Base-by-base conservation (phyloP, 2,113 vertebrate genomes). In the Myxocyprinus asiaticus region DNA sequence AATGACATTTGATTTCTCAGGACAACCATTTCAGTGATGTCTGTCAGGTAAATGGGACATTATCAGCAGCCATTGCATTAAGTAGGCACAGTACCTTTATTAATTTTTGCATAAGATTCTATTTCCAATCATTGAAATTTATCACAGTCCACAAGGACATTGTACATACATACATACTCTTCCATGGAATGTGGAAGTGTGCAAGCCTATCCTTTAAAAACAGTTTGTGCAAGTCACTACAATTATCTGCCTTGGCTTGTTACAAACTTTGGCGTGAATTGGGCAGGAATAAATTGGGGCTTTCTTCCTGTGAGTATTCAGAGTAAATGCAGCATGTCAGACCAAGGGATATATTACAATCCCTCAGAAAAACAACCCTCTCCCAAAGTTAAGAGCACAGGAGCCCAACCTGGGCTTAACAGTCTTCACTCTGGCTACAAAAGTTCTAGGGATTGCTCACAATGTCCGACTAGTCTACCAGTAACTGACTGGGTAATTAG, bases 161-260 rank as follows among this genome's bases (percentile, higher is more conserved):
- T 66, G 77, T 77, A 85, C 89, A 90, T 89, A 83, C 85, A 80
- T 79, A 86, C 86, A 87, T 88, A 84, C 77, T 85, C 69, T 73
- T 48, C 45, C 5, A n/a, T 4, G 80, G 88, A 90, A 92, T 90
- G 87, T 83, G 62, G 78, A 86, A 85, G 83, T 87, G 82, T 87
- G 90, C 79, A 90, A 89, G 85, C 86, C 73, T 74, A 88, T 90
- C 83, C 89, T 86, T 90, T 78, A 85, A 86, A 89, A 81, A 22
- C 87, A 85, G 83, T 76, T 79, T 80, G 81, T 85, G 81, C 45
- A 66, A 88, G 87, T 81, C 81, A 69, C 84, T 86, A 87, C 89
- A 90, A 88, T 82, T 88, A 92, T 91, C 88, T 92, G 90, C 86
- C 92, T 89, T 86, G 67, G 92, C 92, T 92, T 94, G 92, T 92